phyloP scores from a whole-genome alignment of 1,140 invertebrate species.

The Globodera ellingtonae region DNA sequence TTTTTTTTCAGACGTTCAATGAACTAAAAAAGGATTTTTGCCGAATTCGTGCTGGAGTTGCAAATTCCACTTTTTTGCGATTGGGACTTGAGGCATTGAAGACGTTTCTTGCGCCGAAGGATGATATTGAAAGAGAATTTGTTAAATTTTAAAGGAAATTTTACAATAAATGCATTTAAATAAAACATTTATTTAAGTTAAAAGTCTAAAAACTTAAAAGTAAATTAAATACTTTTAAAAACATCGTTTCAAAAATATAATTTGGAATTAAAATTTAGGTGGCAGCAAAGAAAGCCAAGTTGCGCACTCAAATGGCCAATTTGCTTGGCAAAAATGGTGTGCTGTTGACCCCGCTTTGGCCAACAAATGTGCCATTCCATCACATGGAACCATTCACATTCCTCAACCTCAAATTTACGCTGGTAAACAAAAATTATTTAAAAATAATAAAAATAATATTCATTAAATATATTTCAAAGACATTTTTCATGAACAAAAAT shows the following conservation, averaged over 20 bases:
- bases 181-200: neutral
- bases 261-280: neutral
- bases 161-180: neutral
- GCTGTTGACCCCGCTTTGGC: constrained; percentile 66
- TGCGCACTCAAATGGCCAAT: constrained; percentile 65
- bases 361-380: constrained; percentile 66
- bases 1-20: neutral
- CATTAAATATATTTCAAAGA: too few relatives aligned
- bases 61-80: neutral
- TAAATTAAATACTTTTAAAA: neutral
- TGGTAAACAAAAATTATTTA: neutral
- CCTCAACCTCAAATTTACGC: constrained; percentile 64
- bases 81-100: neutral
- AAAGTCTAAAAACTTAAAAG: too few relatives aligned
- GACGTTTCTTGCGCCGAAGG: neutral
- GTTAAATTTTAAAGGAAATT: neutral
- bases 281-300: constrained; percentile 45
- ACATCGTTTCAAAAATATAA: neutral
- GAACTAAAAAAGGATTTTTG: neutral
- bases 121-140: constrained; percentile 10
- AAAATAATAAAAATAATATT: too few relatives aligned
- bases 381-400: constrained; percentile 64
- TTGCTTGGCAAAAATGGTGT: constrained; percentile 69
- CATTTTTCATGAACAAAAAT: neutral
- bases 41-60: neutral